Percentiles rank a stretch among this genome's conserved stretches.
phyloP scores from a whole-genome alignment of 2,113 vertebrate species.

The Rhineura floridana region DNA sequence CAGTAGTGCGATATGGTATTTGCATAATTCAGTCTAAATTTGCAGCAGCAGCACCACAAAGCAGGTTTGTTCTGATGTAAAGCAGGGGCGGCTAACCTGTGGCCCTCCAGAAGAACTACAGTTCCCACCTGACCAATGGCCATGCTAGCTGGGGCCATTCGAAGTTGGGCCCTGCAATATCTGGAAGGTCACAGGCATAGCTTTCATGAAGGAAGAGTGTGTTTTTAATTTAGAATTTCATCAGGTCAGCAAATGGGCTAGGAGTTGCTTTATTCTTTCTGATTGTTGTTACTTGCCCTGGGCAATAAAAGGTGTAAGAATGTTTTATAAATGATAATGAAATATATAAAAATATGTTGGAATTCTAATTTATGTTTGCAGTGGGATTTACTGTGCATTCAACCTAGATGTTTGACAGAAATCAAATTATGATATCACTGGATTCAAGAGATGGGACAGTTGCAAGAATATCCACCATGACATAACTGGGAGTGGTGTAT shows the following conservation, averaged over 20 bases:
- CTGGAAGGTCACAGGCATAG: too few relatives aligned
- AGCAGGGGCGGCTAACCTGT: too few relatives aligned
- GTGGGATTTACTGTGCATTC: slow-evolving; percentile 15
- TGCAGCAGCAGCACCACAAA: too few relatives aligned
- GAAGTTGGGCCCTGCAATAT: too few relatives aligned
- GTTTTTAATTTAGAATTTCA: background rate
- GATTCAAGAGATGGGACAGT: background rate
- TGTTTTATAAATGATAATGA: background rate
- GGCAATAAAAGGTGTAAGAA: background rate
- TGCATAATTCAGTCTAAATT: background rate
- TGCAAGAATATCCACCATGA: background rate
- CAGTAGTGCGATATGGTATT: background rate
- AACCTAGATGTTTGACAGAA: background rate
- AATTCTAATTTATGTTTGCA: slow-evolving; percentile 24
- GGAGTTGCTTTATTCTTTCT: background rate
- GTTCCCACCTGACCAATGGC: too few relatives aligned
- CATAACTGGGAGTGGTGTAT: background rate
- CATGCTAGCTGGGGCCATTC: too few relatives aligned
- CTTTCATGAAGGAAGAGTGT: background rate
- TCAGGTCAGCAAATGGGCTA: background rate
- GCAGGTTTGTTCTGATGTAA: background rate
- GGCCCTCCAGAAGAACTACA: too few relatives aligned
- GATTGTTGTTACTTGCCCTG: background rate
- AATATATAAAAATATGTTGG: background rate
- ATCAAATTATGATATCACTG: background rate